phyloP scores from a whole-genome alignment of 2,113 vertebrate genomes.

The Atractosteus spatula region DNA sequence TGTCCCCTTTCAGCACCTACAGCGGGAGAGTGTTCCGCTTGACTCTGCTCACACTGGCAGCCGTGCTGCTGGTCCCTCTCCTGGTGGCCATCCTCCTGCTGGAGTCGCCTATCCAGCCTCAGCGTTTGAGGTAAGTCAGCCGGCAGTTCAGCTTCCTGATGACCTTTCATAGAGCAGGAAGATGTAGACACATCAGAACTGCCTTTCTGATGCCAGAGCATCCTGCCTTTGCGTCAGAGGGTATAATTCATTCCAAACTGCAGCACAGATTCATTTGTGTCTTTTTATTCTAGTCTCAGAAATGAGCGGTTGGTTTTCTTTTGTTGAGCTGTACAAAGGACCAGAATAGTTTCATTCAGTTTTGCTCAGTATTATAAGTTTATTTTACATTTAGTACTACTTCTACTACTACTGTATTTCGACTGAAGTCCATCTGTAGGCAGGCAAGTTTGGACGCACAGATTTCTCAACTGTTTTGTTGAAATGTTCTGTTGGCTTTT shows the following conservation, averaged over 20 bases:
- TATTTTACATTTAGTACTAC: not conserved
- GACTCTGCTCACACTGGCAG: conserved; percentile 77
- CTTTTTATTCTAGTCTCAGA: not conserved
- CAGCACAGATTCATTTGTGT: not conserved
- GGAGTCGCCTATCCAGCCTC: conserved; percentile 87
- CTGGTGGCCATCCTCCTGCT: conserved; percentile 77
- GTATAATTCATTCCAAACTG: not conserved
- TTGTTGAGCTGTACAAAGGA: conserved; percentile 1
- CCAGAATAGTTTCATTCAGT: not conserved
- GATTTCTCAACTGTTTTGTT: not conserved
- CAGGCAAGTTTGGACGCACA: conserved; percentile 1
- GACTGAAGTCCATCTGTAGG: not conserved
- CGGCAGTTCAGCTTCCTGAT: no score
- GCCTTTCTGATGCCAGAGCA: no score
- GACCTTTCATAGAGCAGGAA: no score
- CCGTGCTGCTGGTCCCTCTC: conserved; percentile 70
- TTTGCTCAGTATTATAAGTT: conserved; percentile 19
- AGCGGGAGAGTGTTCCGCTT: conserved; percentile 87
- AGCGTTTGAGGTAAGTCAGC: conserved; percentile 75
- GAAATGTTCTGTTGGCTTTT: not conserved
- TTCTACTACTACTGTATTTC: no score
- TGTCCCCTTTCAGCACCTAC: conserved; percentile 72
- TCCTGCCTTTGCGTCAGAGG: no score
- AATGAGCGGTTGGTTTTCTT: conserved; percentile 11
- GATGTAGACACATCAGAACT: no score